These are phyloP conservation scores for Cossypha caffra DNA, from an alignment of 2,797 vertebrate species.

Conservation along the genomic window DNA sequence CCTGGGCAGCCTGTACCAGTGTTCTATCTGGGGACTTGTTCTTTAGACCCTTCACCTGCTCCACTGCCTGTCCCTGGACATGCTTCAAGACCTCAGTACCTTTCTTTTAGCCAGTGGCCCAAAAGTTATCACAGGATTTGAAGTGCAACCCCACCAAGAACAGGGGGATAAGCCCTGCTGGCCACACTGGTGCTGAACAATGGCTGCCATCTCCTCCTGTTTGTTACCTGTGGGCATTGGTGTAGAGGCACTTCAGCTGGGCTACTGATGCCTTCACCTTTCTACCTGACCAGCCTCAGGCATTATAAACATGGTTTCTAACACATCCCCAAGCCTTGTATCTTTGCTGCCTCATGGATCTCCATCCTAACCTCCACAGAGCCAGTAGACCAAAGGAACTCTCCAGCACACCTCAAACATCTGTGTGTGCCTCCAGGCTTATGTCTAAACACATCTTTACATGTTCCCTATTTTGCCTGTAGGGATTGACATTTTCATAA, in stretches of 20 bases:
- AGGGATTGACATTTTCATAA: not conserved
- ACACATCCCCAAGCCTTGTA: not conserved
- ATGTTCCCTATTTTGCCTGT: not conserved
- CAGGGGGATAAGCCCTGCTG: not conserved
- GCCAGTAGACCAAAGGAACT: not conserved
- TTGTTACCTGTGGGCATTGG: not conserved
- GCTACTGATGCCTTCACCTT: not conserved
- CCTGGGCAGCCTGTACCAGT: not conserved
- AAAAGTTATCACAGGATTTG: not conserved
- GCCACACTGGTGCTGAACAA: not conserved
- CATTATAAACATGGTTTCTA: not conserved
- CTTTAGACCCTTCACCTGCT: not conserved
- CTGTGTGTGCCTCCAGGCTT: not conserved
- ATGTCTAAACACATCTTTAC: not conserved
- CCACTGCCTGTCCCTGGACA: too few species aligned
- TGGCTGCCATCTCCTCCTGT: not conserved
- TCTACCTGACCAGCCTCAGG: not conserved
- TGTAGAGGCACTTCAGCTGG: not conserved
- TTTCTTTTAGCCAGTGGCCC: too few species aligned
- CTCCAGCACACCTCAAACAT: not conserved
- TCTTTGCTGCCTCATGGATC: not conserved
- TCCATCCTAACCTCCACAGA: not conserved
- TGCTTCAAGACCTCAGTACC: not conserved
- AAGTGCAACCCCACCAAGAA: not conserved
- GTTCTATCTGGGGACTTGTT: rapidly evolving